Conservation (phyloP, 2,113 vertebrate genomes). For the Vireo altiloquus region DNA sequence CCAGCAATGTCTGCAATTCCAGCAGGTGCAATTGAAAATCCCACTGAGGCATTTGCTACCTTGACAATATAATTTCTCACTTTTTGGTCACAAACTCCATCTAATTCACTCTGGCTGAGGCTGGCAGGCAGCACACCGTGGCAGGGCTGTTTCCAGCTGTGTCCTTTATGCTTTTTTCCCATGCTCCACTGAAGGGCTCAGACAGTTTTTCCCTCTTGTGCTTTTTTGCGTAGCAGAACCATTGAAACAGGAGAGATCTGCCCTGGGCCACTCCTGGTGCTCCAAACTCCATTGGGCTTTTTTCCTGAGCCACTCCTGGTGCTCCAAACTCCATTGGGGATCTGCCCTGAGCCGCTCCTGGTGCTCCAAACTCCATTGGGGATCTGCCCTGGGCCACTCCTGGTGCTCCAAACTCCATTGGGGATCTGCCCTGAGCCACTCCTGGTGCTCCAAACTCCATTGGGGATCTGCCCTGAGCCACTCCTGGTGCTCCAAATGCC, state of each 20-base stretch:
- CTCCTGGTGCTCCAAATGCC: background rate
- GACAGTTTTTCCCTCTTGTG: background rate
- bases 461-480: background rate
- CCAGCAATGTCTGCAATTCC: background rate
- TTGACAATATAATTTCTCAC: slow-evolving; percentile 46
- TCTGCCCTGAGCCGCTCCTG: background rate
- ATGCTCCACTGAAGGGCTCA: background rate
- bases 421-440: background rate
- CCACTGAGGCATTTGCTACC: slow-evolving; percentile 28
- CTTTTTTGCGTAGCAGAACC: background rate
- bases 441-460: background rate
- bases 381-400: background rate
- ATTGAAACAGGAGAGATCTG: background rate
- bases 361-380: background rate
- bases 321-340: background rate
- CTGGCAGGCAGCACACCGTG: background rate
- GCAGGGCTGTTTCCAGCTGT: background rate
- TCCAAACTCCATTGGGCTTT: background rate
- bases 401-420: too few species aligned
- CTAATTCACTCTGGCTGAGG: background rate
- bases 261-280: background rate
- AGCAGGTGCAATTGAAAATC: slow-evolving; percentile 32
- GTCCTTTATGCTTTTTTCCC: background rate
- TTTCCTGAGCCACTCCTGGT: background rate
- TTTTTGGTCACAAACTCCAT: slow-evolving; percentile 8